A percentile compares a stretch with the other conserved stretches of the same genome.
These are phyloP conservation scores for Oriolus oriolus DNA, from an alignment of 2,113 vertebrate species.

Conservation along the genomic window DNA sequence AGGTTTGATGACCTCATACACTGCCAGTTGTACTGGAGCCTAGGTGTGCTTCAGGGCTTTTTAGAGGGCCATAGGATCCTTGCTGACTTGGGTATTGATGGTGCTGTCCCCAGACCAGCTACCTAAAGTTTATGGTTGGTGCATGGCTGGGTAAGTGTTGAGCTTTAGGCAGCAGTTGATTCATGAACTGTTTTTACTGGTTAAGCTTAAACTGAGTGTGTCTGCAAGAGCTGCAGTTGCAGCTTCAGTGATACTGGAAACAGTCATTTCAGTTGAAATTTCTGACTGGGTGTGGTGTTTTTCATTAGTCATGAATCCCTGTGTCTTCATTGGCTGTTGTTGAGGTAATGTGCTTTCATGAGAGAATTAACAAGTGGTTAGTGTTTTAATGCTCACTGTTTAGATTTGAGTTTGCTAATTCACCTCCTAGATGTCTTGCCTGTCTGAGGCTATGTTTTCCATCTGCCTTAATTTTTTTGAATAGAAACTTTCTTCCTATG, in stretches of 20 bases:
- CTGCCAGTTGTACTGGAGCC: background rate
- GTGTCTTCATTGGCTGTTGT: background rate
- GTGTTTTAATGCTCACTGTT: background rate
- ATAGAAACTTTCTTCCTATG: background rate
- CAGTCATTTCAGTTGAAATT: background rate
- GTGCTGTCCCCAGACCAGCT: background rate
- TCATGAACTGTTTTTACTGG: background rate
- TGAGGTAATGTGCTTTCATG: background rate
- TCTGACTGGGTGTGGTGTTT: slow-evolving; percentile 2
- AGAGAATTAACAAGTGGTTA: background rate
- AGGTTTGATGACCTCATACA: fast-evolving
- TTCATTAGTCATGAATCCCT: background rate
- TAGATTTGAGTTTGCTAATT: background rate
- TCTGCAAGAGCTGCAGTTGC: background rate
- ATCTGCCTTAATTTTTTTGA: background rate
- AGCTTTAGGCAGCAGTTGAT: background rate
- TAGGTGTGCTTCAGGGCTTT: background rate
- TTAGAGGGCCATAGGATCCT: background rate
- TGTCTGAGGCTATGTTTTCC: background rate
- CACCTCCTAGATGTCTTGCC: background rate
- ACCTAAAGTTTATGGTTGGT: background rate
- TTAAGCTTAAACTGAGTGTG: background rate
- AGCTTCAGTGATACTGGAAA: background rate
- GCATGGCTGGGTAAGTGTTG: background rate
- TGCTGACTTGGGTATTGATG: background rate